Evolutionary conservation across 2,888 invertebrate species (phyloP).

Genomic region (Pedicia rivosa): DNA sequence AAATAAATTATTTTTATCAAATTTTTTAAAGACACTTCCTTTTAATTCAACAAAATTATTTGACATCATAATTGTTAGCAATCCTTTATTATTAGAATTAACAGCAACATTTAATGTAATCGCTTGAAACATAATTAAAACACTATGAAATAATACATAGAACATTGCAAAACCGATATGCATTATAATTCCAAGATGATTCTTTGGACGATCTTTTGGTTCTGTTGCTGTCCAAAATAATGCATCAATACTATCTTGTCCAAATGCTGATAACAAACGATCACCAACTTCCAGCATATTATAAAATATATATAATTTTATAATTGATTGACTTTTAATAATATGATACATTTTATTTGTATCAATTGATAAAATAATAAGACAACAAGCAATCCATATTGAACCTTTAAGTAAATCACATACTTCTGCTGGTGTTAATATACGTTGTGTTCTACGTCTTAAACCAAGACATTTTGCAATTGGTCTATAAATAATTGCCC

Average conservation of each 20-base stretch:
- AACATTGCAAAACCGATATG: conserved; percentile 82
- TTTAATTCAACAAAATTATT: conserved; percentile 99
- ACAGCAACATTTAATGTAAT: conserved; percentile 98
- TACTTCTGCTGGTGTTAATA: conserved; percentile 76
- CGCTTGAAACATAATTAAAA: conserved; percentile 85
- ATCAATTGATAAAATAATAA: conserved; percentile 82
- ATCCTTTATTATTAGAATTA: conserved; percentile 95
- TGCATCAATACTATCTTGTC: conserved; percentile 96
- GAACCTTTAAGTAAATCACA: conserved; percentile 93
- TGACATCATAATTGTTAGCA: conserved; percentile 98
- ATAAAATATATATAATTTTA: conserved; percentile 98
- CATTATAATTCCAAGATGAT: conserved; percentile 74
- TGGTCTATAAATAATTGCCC: conserved; percentile 60
- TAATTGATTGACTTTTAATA: conserved; percentile 94
- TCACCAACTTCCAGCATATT: conserved; percentile 99
- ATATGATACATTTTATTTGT: conserved; percentile 97
- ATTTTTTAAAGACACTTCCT: conserved; percentile 97
- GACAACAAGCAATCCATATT: conserved; percentile 66
- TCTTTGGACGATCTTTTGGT: conserved; percentile 62
- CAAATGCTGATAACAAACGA: conserved; percentile 86
- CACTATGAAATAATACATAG: conserved; percentile 83
- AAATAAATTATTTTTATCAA: conserved; percentile 96
- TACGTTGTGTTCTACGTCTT: conserved; percentile 33
- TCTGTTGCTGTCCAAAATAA: conserved; percentile 98
- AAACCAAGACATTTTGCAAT: conserved; percentile 59